phyloP scores from a whole-genome alignment of 2,888 invertebrate species.

The Nezara viridula region DNA sequence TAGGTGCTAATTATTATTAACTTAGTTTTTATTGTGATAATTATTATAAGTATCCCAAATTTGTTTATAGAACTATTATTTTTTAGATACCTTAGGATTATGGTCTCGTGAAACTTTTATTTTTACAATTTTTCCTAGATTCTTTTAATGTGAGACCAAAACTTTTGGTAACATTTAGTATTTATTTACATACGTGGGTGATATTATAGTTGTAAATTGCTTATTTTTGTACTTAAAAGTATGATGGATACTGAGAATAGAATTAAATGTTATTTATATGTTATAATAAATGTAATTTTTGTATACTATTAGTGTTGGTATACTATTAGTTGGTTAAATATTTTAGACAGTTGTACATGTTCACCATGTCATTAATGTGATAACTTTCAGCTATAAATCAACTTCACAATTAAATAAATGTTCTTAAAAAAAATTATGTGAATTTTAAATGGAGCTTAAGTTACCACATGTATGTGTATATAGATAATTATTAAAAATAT shows the following conservation, averaged over 20 bases:
- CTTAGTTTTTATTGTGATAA: slow-evolving; percentile 52
- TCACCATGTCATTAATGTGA: slow-evolving; percentile 16
- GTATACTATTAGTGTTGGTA: slow-evolving; percentile 39
- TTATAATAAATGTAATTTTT: slow-evolving; percentile 26
- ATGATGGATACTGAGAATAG: neutral
- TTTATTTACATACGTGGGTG: slow-evolving; percentile 37
- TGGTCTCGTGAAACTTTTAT: neutral
- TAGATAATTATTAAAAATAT: slow-evolving; percentile 8
- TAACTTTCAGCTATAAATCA: slow-evolving; percentile 26
- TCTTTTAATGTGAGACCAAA: slow-evolving; percentile 38
- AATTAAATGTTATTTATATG: slow-evolving; percentile 41
- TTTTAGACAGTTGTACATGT: neutral
- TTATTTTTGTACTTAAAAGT: slow-evolving; percentile 28
- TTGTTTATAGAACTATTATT: slow-evolving; percentile 6
- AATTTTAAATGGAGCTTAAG: slow-evolving; percentile 27
- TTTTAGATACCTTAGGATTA: slow-evolving; percentile 7
- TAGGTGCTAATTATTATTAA: slow-evolving; percentile 49
- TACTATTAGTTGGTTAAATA: neutral
- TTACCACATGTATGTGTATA: slow-evolving; percentile 37
- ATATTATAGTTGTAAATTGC: slow-evolving; percentile 28
- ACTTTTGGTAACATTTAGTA: slow-evolving; percentile 10
- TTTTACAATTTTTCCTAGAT: neutral
- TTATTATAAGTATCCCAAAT: slow-evolving; percentile 34
- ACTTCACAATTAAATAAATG: neutral
- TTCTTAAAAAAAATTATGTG: neutral